Evolutionary conservation across 1,140 invertebrate species (phyloP).

Genomic region (Neuroterus valhalla): DNA sequence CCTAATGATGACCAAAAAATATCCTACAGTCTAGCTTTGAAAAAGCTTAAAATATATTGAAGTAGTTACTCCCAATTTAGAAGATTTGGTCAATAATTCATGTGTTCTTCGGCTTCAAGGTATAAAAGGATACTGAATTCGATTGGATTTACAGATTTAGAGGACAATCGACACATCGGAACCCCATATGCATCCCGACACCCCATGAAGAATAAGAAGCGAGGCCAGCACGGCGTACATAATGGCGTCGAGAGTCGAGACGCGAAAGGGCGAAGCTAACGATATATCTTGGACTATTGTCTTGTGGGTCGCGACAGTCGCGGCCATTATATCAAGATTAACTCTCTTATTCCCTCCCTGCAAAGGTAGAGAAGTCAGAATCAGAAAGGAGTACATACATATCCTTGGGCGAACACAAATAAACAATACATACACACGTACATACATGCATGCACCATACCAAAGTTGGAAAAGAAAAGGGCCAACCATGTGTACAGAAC

Average conservation of each 20-base stretch:
- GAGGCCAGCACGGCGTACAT: conserved; percentile 61
- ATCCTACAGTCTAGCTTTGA: too few relatives aligned
- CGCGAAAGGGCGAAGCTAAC: conserved; percentile 70
- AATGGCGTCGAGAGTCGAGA: conserved; percentile 68
- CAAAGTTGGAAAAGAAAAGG: conserved; percentile 40
- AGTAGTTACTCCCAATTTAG: conserved; percentile 2
- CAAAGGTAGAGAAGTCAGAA: conserved; percentile 54
- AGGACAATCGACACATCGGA: conserved; percentile 56
- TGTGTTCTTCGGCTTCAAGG: neutral
- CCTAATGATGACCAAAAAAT: too few relatives aligned
- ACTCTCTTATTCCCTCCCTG: conserved; percentile 71
- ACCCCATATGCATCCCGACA: conserved; percentile 57
- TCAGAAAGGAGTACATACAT: conserved; percentile 45
- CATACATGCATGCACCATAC: conserved; percentile 37
- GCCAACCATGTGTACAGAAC: conserved; percentile 65
- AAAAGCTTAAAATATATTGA: too few relatives aligned
- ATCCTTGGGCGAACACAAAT: conserved; percentile 46
- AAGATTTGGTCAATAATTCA: neutral
- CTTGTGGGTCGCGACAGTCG: conserved; percentile 73
- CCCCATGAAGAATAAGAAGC: conserved; percentile 57
- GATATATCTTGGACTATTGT: conserved; percentile 75
- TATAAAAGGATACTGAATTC: neutral
- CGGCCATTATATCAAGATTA: conserved; percentile 75
- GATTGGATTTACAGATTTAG: conserved; percentile 35
- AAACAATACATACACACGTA: conserved; percentile 40